Percentiles rank a stretch among this genome's conserved stretches.
These are phyloP conservation scores for Scaptomyza caliginosa DNA, from an alignment of 2,888 invertebrate genomes.

Conservation along the genomic window DNA sequence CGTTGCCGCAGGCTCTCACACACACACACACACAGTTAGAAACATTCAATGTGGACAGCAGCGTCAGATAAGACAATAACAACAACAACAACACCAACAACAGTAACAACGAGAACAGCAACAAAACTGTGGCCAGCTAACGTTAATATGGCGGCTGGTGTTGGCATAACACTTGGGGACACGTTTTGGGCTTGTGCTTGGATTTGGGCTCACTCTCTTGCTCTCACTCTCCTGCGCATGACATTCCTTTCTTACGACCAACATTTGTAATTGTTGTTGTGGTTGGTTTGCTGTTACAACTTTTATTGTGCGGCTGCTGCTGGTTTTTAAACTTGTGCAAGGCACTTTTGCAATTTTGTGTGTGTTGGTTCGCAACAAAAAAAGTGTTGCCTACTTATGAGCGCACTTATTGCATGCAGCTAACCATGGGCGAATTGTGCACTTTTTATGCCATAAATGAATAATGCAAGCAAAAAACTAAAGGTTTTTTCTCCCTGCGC, in stretches of 20 bases:
- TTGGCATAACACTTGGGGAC: conserved; percentile 69
- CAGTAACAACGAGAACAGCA: background rate
- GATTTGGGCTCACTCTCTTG: conserved; percentile 10
- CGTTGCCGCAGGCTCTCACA: conserved; percentile 50
- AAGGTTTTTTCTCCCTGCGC: background rate
- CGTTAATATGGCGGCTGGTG: conserved; percentile 67
- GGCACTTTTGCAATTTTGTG: conserved; percentile 38
- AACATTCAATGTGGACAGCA: conserved; percentile 38
- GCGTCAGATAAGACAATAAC: conserved; percentile 71
- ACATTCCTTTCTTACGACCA: conserved; percentile 52
- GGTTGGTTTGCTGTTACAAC: conserved; percentile 20
- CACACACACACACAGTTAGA: conserved; percentile 28
- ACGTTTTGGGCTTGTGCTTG: conserved; percentile 73
- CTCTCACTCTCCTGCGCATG: conserved; percentile 56
- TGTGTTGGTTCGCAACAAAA: conserved; percentile 20
- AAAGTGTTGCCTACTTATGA: conserved; percentile 51
- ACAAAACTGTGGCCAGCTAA: conserved; percentile 62
- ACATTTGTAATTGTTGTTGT: conserved; percentile 23
- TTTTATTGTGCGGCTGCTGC: conserved; percentile 24
- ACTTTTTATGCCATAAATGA: background rate
- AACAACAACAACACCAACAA: background rate
- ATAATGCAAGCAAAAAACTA: background rate
- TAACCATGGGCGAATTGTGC: conserved; percentile 6
- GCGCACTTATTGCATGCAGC: conserved; percentile 23
- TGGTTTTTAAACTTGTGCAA: conserved; percentile 37